Evolutionary conservation across 2,797 vertebrate species (phyloP), one percentile per base, ranked within the genome.

Genomic region (Scleropages formosus): DNA sequence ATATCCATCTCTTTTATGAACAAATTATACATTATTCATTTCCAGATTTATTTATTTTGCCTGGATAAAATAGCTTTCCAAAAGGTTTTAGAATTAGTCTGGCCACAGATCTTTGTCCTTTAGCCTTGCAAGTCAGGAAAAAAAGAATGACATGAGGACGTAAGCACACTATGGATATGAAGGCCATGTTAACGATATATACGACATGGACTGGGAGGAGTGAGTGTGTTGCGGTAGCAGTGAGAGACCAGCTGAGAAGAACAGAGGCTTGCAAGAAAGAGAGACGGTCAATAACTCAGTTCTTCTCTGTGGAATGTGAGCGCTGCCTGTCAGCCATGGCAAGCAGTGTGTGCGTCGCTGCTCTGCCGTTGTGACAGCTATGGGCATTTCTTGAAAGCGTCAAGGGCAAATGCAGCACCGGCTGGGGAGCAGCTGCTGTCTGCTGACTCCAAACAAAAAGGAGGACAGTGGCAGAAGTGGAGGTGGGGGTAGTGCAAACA

Each of bases 11-110:
- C 81, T 78, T 61, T 63, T 80, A 82, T 81, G 82, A 78, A 80
- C 85, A 80, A 59, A 39, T 53, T 68, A 81, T 89, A 84, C 87
- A 90, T 88, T 86, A 90, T 90, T 90, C 84, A 90, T 86, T 68
- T 46, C 65, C 80, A 79, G 85, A 83, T 86, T 83, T 88, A 88
- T 90, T 88, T 87, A 88, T 85, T 83, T 82, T 75, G n/a, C 72
- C 80, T 78, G 65, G 84, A 84, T 85, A 89, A 87, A 47, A 90
- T 73, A 87, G 88, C 85, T 86, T 86, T 87, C 85, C 84, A 84
- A 74, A 77, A 78, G 83, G 83, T 75, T 78, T 46, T 4, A 78
- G 69, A 76, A 84, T 82, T 81, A 82, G 84, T 76, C 80, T 67
- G 60, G 18, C 80, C 81, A 77, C 80, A 82, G 39, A 77, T 88